Base-by-base conservation (phyloP, 2,113 vertebrate genomes). In the Gambusia holbrooki region DNA sequence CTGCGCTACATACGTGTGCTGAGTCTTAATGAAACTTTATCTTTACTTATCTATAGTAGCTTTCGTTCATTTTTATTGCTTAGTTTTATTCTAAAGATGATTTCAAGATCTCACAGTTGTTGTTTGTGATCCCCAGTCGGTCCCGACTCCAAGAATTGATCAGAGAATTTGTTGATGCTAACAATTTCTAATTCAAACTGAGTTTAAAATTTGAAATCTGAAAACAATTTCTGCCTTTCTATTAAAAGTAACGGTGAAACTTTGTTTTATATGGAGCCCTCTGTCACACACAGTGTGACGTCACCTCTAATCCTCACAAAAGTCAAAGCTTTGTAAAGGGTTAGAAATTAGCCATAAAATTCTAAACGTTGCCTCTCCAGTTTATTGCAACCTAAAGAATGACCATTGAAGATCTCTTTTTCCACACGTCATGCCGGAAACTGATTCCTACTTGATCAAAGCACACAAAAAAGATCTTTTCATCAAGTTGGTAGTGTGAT, bases 361-460 rank as follows among this genome's bases (percentile, higher is more conserved):
- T 48, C 45, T 48, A 48, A 48, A 6, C 1, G 4, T 6, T 48
- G 45, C 45, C 1, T 19, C 45, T 48, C 45, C 45, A 5, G 45
- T 48, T 33, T 33, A 35, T 42, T 40, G 9, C 22, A 9, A 33
- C 29, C 32, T 58, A 3, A 42, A 69, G 40, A 42, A 19, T 14
- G 15, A 27, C 0, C 7, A 0, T 28, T 29, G 32, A 9, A 12
- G 33, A 22, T 42, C 4, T 45, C 15, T 13, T 25, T 33, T 28
- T 33, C 35, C 45, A 27, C 48, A 40, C 29, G 61, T 69, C 65
- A 72, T 70, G 22, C 22, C 51, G 9, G 13, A 17, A 8, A n/a
- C 5, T 25, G 62, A 66, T 51, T 37, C 19, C 1, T 30, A 14
- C 28, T 40, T 22, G 29, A 84, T 76, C 77, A 87, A 74, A 79